Conservation (phyloP, 2,888 invertebrate genomes). For the Erynnis tages region DNA sequence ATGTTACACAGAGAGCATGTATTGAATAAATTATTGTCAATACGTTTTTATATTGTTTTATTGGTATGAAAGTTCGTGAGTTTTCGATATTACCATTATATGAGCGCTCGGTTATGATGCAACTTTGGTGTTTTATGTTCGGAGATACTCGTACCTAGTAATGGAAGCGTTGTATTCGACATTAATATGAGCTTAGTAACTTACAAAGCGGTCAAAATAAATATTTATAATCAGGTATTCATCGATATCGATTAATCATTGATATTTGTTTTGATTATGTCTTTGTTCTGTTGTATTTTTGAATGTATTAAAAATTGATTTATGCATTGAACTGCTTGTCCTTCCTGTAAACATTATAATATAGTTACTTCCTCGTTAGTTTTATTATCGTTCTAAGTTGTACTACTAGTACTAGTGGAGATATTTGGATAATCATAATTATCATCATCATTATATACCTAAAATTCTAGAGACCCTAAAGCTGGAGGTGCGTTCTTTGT, state of each 20-base stretch:
- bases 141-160: constrained; percentile 37
- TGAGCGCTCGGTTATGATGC: constrained; percentile 51
- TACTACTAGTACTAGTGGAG: too few species aligned
- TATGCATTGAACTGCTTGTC: constrained; percentile 3
- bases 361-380: not conserved
- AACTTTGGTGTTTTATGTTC: constrained; percentile 49
- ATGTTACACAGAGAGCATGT: constrained; percentile 41
- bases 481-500: too few species aligned
- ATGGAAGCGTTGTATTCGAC: constrained; percentile 45
- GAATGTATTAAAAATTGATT: constrained; percentile 18
- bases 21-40: constrained; percentile 74
- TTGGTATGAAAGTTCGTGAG: constrained; percentile 67
- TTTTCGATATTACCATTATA: constrained; percentile 58
- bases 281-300: constrained; percentile 16
- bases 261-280: constrained; percentile 26
- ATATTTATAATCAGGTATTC: constrained; percentile 20
- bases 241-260: constrained; percentile 22
- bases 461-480: too few species aligned
- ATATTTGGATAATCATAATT: too few species aligned
- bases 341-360: constrained; percentile 2
- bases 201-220: constrained; percentile 31
- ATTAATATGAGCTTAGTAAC: constrained; percentile 42
- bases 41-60: constrained; percentile 77
- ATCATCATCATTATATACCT: too few species aligned
- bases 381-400: not conserved